Conservation (phyloP, 1,140 invertebrate genomes). For the Pogonognathellus flavescens region DNA sequence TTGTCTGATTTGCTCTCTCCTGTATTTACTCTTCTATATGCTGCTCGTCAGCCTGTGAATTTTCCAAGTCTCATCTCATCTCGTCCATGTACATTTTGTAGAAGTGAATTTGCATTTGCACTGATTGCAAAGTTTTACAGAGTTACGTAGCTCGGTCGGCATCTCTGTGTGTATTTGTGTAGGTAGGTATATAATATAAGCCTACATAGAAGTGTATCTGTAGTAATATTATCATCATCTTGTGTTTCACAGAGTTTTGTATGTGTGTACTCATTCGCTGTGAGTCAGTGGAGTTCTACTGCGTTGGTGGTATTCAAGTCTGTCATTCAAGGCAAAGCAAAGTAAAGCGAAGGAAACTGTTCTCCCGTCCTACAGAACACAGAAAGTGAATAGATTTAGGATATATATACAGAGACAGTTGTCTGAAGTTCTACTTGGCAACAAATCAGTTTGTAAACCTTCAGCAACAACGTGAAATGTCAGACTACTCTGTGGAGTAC, state of each 20-base stretch:
- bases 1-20: conserved; percentile 6
- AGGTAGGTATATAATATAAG: too few species aligned
- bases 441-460: conserved; percentile 27
- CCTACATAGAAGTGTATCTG: not conserved
- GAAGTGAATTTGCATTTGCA: not conserved
- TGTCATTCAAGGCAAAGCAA: conserved; percentile 12
- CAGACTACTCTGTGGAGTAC: not conserved
- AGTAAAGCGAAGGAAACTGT: conserved; percentile 24
- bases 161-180: too few species aligned
- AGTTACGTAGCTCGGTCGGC: too few species aligned
- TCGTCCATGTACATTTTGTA: not conserved
- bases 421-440: conserved; percentile 29
- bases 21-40: not conserved
- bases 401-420: not conserved
- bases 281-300: conserved; percentile 3
- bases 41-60: not conserved
- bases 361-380: not conserved
- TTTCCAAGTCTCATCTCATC: conserved; percentile 8
- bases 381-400: not conserved
- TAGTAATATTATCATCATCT: not conserved
- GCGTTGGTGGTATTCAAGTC: conserved; percentile 29
- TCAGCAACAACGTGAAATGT: conserved; percentile 7
- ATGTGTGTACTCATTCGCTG: not conserved
- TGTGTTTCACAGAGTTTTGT: not conserved
- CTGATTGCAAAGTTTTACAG: conserved; percentile 17